Conservation (phyloP, 2,888 invertebrate species). For the Eilema griseolum region DNA sequence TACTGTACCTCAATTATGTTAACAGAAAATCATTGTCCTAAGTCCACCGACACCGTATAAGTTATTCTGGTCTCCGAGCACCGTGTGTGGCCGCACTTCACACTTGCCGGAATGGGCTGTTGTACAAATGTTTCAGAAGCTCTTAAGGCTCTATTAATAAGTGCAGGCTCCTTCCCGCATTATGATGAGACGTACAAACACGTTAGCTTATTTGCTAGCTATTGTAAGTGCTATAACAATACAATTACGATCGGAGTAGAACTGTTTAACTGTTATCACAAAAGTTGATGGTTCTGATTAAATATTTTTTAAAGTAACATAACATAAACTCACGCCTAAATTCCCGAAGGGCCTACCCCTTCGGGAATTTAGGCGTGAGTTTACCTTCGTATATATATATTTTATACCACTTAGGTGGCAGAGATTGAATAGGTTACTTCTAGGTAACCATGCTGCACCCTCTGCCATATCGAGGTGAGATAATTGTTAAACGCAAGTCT, state of each 20-base stretch:
- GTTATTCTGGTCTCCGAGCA: slow-evolving; percentile 26
- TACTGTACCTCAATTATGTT: too few species aligned
- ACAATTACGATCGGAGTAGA: slow-evolving; percentile 11
- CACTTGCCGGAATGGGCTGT: slow-evolving; percentile 53
- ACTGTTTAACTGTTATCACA: not conserved
- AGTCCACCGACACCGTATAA: not conserved
- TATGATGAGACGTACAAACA: slow-evolving; percentile 16
- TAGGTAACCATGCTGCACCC: too few species aligned
- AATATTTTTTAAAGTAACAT: too few species aligned
- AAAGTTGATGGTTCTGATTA: too few species aligned
- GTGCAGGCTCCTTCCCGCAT: slow-evolving; percentile 36
- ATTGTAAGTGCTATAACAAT: slow-evolving; percentile 4
- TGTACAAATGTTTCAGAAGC: slow-evolving; percentile 57
- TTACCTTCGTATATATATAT: too few species aligned
- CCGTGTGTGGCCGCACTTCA: slow-evolving; percentile 63
- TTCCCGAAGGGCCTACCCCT: too few species aligned
- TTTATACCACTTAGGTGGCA: too few species aligned
- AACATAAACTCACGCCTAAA: too few species aligned
- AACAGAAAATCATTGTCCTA: not conserved
- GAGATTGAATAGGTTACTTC: too few species aligned
- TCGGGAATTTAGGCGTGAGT: too few species aligned
- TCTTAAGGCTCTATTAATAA: slow-evolving; percentile 48
- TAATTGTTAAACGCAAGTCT: too few species aligned
- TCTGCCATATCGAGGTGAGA: too few species aligned
- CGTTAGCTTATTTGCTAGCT: not conserved